A percentile compares a stretch with the other conserved stretches of the same genome.
phyloP scores from a whole-genome alignment of 2,797 vertebrate genomes.

The Triplophysa yarkandensis region DNA sequence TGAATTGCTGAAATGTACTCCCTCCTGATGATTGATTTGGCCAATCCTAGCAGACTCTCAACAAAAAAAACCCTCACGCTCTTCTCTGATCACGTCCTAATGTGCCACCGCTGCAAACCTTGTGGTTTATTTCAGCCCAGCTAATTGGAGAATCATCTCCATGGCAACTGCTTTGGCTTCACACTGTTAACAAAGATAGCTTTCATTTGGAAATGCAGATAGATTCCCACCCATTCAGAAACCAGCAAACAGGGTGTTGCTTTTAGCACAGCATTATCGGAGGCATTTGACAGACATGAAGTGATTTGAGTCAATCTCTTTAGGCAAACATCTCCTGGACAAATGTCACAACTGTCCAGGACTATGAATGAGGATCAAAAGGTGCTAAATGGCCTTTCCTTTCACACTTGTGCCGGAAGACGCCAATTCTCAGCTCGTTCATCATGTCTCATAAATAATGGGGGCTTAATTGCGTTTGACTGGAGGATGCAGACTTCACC shows the following conservation, averaged over 20 bases:
- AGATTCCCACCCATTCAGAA: conserved; percentile 34
- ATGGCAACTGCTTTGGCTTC: conserved; percentile 69
- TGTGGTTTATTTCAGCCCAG: conserved; percentile 62
- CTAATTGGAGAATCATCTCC: conserved; percentile 67
- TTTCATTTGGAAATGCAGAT: conserved; percentile 42
- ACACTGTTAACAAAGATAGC: conserved; percentile 69
- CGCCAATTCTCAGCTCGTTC: conserved; percentile 49
- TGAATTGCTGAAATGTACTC: neutral
- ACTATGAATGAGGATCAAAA: conserved; percentile 38
- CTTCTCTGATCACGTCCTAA: conserved; percentile 28
- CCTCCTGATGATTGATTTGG: neutral
- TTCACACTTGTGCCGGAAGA: conserved; percentile 42
- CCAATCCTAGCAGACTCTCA: neutral
- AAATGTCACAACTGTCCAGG: conserved; percentile 28
- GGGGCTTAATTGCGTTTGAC: conserved; percentile 33
- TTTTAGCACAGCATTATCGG: neutral
- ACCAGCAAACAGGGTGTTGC: conserved; percentile 9
- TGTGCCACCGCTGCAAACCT: conserved; percentile 55
- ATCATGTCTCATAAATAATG: neutral
- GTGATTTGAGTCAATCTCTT: conserved; percentile 39
- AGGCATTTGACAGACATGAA: conserved; percentile 21
- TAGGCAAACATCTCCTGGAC: conserved; percentile 14
- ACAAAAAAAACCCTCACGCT: neutral
- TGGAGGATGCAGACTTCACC: conserved; percentile 5
- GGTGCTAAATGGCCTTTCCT: conserved; percentile 35